phyloP scores from a whole-genome alignment of 2,888 invertebrate species.

The Oscheius sp. region DNA sequence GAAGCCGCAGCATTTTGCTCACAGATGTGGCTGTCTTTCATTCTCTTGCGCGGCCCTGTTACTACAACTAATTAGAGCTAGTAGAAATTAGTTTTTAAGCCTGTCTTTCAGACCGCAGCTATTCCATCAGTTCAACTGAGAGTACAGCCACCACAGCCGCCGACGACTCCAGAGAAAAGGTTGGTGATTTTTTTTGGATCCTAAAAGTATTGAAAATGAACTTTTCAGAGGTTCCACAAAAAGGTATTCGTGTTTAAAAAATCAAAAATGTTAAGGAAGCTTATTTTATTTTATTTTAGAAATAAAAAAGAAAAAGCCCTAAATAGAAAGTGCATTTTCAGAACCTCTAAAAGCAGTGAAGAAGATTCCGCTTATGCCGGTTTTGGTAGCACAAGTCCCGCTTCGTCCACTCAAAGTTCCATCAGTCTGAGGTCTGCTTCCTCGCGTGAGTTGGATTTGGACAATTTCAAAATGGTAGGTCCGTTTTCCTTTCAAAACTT shows the following conservation, averaged over 20 bases:
- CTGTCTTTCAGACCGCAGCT: slow-evolving; percentile 4
- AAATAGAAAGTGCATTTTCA: not conserved
- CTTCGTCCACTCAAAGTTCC: slow-evolving; percentile 51
- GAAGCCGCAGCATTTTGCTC: too few species aligned
- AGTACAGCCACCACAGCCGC: not conserved
- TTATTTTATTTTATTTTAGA: too few species aligned
- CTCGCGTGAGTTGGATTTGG: slow-evolving; percentile 28
- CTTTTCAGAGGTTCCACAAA: too few species aligned
- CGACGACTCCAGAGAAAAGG: slow-evolving; percentile 17
- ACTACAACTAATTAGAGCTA: slow-evolving; percentile 10
- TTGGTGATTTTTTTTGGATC: too few species aligned
- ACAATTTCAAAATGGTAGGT: slow-evolving; percentile 5
- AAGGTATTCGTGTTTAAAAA: too few species aligned
- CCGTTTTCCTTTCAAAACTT: not conserved
- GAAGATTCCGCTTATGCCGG: slow-evolving; percentile 60
- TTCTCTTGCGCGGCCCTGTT: not conserved
- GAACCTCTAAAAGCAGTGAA: slow-evolving; percentile 53
- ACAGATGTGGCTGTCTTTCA: too few species aligned
- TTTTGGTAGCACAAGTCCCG: slow-evolving; percentile 52
- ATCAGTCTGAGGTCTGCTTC: slow-evolving; percentile 50
- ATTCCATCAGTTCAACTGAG: slow-evolving; percentile 15
- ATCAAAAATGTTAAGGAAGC: too few species aligned
- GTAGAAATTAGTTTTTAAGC: slow-evolving; percentile 12
- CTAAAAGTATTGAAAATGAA: too few species aligned
- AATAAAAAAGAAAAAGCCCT: not conserved